A percentile compares a stretch with the other conserved stretches of the same genome.
These are phyloP conservation scores for Tangachromis dhanisi DNA, from an alignment of 2,113 vertebrate species.

Conservation along the genomic window DNA sequence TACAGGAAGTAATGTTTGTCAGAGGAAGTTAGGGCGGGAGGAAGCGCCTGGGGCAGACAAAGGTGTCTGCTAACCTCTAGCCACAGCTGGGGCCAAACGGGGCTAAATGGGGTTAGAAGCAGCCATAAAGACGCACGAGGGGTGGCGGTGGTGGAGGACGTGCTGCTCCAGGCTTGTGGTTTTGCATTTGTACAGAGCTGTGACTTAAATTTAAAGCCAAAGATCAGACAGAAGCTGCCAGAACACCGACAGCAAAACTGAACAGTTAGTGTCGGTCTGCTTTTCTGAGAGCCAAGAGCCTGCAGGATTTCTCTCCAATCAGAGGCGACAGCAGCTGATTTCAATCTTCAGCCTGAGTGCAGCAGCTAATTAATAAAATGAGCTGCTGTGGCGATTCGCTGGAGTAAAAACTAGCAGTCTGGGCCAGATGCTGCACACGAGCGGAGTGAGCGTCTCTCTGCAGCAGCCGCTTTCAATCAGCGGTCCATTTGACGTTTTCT, in stretches of 20 bases:
- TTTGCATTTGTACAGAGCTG: neutral
- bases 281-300: neutral
- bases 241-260: neutral
- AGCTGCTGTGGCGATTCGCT: neutral
- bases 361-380: neutral
- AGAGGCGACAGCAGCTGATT: neutral
- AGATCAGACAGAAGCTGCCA: neutral
- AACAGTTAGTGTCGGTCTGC: neutral
- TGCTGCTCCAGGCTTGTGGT: neutral
- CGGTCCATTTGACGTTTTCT: neutral
- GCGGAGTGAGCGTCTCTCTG: neutral
- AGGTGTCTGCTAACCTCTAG: conserved; percentile 53
- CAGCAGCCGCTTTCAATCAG: neutral
- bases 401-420: neutral
- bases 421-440: neutral
- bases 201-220: neutral
- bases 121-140: neutral
- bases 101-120: neutral
- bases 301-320: neutral
- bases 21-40: conserved; percentile 49
- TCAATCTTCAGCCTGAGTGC: neutral
- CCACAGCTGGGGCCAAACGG: neutral
- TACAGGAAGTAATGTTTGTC: conserved; percentile 53
- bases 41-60: conserved; percentile 37
- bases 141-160: neutral